Base-by-base conservation (phyloP, 35 echinoderm and acorn worm genomes). In the Heliocidaris tuberculata region DNA sequence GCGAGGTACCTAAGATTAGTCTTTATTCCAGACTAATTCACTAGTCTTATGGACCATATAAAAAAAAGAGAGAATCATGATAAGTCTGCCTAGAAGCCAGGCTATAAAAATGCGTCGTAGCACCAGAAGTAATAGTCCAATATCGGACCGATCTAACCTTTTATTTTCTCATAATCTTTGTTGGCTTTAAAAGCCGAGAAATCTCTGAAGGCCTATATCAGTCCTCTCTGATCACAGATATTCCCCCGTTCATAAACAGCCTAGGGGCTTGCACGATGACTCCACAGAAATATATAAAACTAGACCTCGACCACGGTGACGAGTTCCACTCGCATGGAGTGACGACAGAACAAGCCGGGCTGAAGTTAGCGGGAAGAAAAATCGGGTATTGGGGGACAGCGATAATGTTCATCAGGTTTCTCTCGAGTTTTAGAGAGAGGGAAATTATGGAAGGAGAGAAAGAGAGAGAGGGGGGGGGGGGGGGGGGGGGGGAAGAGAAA, bases 181-280 rank as follows among this genome's bases (percentile, higher is more conserved):
- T 35, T 90, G 48, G 31, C 29, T 35, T 35, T 49, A 35, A 35
- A 35, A 35, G 13, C 48, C 48, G 31, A 19, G 48, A 90, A 49
- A 35, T 90, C 88, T 47, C 31, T 19, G 88, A 90, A 35, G 88
- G 31, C 32, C 88, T 90, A 90, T 90, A 49, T 49, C 48, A 90
- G 31, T 47, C 88, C 24, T 78, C 27, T 19, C 65, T 78, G 65
- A 78, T 78, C 65, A 19, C 65, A 19, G 27, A 78, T 78, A 27
- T 78, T 78, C 15, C 65, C 27, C 65, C 65, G 65, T 27, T 78
- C 65, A 78, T 78, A 78, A 78, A 78, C 65, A 78, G 65, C 65
- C 21, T 0, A 21, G 6, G 65, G 65, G 65, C 65, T 78, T 78
- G 65, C 65, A 78, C 65, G 65, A 78, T 78, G 65, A 78, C 65